Base-by-base conservation (phyloP, 2,888 invertebrate genomes). In the Melinaea menophilus region DNA sequence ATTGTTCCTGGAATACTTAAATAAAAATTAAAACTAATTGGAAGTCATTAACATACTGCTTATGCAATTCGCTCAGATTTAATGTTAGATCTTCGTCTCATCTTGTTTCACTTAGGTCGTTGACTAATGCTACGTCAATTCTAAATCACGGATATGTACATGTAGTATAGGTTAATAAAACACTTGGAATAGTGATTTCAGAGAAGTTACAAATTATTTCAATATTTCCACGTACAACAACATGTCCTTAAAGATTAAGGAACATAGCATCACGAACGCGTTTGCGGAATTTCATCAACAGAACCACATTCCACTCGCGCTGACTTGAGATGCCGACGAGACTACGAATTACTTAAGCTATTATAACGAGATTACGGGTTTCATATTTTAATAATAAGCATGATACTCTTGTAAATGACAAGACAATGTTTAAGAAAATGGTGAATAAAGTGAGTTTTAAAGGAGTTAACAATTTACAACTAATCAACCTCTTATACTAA, bases 261-360 rank as follows among this genome's bases (percentile, higher is more conserved):
- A 31, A 51, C 51, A 51, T 51, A 51, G 31, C 31, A 51, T 31
- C 51, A 51, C 51, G 51, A 51, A 51, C 51, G 22, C 31, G 9
- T 51, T 11, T 51, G 31, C 31, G 51, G 51, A 51, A 51, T 51
- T 51, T 51, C 51, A 51, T 51, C 51, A 51, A 51, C 51, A 31
- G 31, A 31, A 51, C 51, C 22, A 31, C 51, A 51, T 51, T 51
- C 51, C 51, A 31, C 51, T 11, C 51, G 51, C 51, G 51, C 31
- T 51, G 51, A 31, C 31, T 31, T 31, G 31, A 51, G 51, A 51
- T 51, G 51, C 51, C 51, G 51, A 51, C 51, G 31, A 51, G 51
- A 31, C 3, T 51, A 3, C 51, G 51, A 51, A 51, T 51, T 51
- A 51, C 51, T 51, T 31, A 11, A 31, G 31, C 51, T 51, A 31